Percentiles rank a stretch among this genome's conserved stretches.
Conservation (phyloP, 2,113 vertebrate genomes). For the Rhinolophus sinicus region DNA sequence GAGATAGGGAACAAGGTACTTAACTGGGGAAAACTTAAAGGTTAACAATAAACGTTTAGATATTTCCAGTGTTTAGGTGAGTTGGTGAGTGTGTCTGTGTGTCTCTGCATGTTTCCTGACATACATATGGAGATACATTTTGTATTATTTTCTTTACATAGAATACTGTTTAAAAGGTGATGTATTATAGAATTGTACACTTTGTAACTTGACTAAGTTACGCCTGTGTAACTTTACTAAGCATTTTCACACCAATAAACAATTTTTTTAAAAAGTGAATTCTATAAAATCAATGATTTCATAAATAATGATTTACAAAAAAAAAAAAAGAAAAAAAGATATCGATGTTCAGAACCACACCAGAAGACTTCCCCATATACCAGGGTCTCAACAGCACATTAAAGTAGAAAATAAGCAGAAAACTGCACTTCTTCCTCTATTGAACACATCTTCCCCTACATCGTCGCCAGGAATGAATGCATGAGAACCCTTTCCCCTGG, state of each 20-base stretch:
- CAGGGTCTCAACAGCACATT: not conserved
- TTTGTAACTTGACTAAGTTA: too few species aligned
- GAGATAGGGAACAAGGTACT: not conserved
- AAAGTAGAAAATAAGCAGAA: not conserved
- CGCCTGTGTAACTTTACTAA: too few species aligned
- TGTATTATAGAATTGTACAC: not conserved
- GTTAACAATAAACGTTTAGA: not conserved
- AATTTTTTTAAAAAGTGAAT: conserved; percentile 8
- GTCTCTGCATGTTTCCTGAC: not conserved
- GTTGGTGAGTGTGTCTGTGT: not conserved
- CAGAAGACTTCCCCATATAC: not conserved
- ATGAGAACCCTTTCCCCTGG: not conserved
- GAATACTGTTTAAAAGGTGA: not conserved
- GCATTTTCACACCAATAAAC: too few species aligned
- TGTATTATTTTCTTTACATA: not conserved
- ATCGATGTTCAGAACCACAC: not conserved
- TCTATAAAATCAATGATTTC: not conserved
- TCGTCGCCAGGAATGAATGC: not conserved
- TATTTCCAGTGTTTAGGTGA: not conserved
- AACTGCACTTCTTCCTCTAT: not conserved
- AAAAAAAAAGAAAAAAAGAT: not conserved
- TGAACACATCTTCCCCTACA: not conserved
- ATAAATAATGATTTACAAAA: not conserved
- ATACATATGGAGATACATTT: not conserved
- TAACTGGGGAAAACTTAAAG: not conserved